A percentile compares a stretch with the other conserved stretches of the same genome.
Evolutionary conservation across 2,113 vertebrate species (phyloP).

Genomic region (Cyanoliseus patagonus): DNA sequence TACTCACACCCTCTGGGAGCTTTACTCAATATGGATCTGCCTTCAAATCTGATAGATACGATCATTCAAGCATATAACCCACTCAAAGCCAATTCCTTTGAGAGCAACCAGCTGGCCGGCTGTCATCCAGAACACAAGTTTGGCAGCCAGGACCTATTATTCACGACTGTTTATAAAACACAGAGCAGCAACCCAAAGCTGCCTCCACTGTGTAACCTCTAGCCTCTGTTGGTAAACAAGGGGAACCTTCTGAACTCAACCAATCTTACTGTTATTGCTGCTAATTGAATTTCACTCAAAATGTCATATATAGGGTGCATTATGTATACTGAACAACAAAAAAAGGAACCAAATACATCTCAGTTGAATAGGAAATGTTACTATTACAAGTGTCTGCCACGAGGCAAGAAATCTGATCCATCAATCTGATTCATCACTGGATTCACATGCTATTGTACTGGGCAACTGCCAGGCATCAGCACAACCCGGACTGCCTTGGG

Average conservation of each 20-base stretch:
- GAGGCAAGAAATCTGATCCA: background rate
- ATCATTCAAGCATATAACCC: background rate
- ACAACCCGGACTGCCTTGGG: background rate
- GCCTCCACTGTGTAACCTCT: background rate
- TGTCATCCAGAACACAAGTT: background rate
- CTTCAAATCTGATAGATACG: background rate
- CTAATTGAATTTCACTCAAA: background rate
- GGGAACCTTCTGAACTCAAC: background rate
- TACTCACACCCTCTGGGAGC: background rate
- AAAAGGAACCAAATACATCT: background rate
- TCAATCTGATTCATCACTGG: background rate
- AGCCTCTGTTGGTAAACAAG: background rate
- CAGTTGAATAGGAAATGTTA: background rate
- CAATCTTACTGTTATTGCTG: background rate
- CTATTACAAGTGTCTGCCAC: background rate
- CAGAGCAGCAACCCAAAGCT: background rate
- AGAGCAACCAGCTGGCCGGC: background rate
- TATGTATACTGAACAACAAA: background rate
- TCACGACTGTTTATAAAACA: background rate
- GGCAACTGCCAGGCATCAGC: background rate
- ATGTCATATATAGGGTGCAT: background rate
- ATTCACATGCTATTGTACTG: background rate
- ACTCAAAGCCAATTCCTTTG: background rate
- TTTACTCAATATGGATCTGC: background rate
- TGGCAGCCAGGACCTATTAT: background rate